These are phyloP conservation scores for Pristionchus maxplancki DNA, from an alignment of 2,888 invertebrate genomes.

Conservation along the genomic window DNA sequence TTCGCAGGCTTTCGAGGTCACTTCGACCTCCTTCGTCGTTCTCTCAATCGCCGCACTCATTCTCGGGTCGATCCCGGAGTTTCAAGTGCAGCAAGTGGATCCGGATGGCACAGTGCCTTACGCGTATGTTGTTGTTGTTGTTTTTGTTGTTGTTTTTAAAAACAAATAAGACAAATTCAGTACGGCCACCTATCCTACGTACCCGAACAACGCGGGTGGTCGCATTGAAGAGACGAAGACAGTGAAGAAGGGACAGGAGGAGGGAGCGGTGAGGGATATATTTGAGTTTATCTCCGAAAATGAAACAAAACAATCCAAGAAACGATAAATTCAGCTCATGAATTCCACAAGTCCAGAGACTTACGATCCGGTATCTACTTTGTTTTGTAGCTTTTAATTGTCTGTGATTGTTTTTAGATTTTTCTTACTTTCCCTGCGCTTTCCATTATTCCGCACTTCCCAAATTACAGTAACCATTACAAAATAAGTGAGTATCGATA, in stretches of 20 bases:
- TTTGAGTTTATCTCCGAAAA: too few relatives aligned
- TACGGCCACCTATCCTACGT: slow-evolving; percentile 73
- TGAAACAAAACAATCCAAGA: neutral
- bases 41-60: slow-evolving; percentile 75
- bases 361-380: too few relatives aligned
- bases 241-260: slow-evolving; percentile 69
- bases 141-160: too few relatives aligned
- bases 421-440: too few relatives aligned
- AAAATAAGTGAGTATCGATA: too few relatives aligned
- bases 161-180: slow-evolving; percentile 52
- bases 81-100: slow-evolving; percentile 72
- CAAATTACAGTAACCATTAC: too few relatives aligned
- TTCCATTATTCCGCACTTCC: too few relatives aligned
- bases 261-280: slow-evolving; percentile 31
- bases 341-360: too few relatives aligned
- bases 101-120: slow-evolving; percentile 60
- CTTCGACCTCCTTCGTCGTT: slow-evolving; percentile 76
- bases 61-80: slow-evolving; percentile 76
- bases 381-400: too few relatives aligned
- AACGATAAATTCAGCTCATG: too few relatives aligned
- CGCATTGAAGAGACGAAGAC: slow-evolving; percentile 69
- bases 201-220: slow-evolving; percentile 70
- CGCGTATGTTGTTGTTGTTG: slow-evolving; percentile 2
- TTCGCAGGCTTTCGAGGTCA: slow-evolving; percentile 73
- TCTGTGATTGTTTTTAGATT: too few relatives aligned